phyloP scores from a whole-genome alignment of 2,888 invertebrate species.

The Coenonympha arcania region DNA sequence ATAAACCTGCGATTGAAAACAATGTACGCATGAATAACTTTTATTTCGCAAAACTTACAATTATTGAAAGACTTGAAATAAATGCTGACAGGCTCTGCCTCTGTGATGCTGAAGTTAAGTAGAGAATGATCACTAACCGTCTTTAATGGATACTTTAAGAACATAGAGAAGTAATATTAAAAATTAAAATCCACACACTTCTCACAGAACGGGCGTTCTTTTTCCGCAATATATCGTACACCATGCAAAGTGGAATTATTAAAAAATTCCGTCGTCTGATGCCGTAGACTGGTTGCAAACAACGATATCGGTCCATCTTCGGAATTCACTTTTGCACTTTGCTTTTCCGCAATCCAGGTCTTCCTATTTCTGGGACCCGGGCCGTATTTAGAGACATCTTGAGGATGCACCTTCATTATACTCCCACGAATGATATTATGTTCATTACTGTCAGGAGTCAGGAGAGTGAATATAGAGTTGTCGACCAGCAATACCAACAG shows the following conservation, averaged over 20 bases:
- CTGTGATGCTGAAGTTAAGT: too few relatives aligned
- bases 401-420: conserved; percentile 56
- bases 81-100: too few relatives aligned
- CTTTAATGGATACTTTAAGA: neutral
- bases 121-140: too few relatives aligned
- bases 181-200: conserved; percentile 68
- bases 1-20: conserved; percentile 73
- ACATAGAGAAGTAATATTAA: neutral
- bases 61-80: too few relatives aligned
- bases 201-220: conserved; percentile 82
- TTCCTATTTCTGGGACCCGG: conserved; percentile 19
- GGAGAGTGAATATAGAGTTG: neutral
- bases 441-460: neutral
- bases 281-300: conserved; percentile 77
- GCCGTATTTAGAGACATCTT: conserved; percentile 34
- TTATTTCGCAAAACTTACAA: too few relatives aligned
- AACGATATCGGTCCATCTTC: conserved; percentile 52
- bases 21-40: neutral
- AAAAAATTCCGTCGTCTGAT: conserved; percentile 83
- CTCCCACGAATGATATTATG: neutral
- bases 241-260: conserved; percentile 85
- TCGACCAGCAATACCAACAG: neutral
- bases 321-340: conserved; percentile 17
- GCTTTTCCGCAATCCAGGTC: conserved; percentile 20
- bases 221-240: conserved; percentile 84